Base-by-base conservation (phyloP, 2,113 vertebrate species). In the Lepisosteus oculatus region DNA sequence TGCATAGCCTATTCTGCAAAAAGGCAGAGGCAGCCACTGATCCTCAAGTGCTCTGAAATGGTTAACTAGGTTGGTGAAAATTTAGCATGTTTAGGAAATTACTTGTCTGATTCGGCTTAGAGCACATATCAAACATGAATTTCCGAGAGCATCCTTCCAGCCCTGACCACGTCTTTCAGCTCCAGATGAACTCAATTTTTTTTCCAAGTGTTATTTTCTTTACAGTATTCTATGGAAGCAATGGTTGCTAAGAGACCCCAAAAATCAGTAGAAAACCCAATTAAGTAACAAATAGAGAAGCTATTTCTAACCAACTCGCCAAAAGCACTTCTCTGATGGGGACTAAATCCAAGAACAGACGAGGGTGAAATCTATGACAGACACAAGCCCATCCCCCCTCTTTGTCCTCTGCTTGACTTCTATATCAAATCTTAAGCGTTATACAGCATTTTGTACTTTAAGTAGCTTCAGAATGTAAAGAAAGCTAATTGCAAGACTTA, bases 281-380 rank as follows among this genome's bases (percentile, higher is more conserved):
- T 72, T 76, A 73, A 71, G 74, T 55, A 72, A 61, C 65, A 47
- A 73, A 56, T 15, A 59, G 71, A 70, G 71, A 63, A 57, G 47
- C 69, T 70, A 83, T 77, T 79, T 81, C 71, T 78, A 73, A 84
- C 76, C 77, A 61, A 72, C 78, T 70, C 13, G 75, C 72, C 70
- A 55, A 81, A 81, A 78, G 69, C 17, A 64, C 43, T 62, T 41
- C 43, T 67, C 55, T 43, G 65, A 77, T 68, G 68, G 9, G 14
- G 80, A 76, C 75, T 75, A 79, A 84, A 85, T 81, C 76, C 71
- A 83, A 74, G 74, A 80, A 81, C 83, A 83, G 78, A 82, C 72
- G 61, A 84, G 73, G 56, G 73, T 45, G 72, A 57, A 65, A 67
- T 78, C 72, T 65, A 74, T 78, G 43, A 78, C 78, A 51, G 63